Base-by-base conservation (phyloP, 2,888 invertebrate species). In the Drosophila suboccidentalis region DNA sequence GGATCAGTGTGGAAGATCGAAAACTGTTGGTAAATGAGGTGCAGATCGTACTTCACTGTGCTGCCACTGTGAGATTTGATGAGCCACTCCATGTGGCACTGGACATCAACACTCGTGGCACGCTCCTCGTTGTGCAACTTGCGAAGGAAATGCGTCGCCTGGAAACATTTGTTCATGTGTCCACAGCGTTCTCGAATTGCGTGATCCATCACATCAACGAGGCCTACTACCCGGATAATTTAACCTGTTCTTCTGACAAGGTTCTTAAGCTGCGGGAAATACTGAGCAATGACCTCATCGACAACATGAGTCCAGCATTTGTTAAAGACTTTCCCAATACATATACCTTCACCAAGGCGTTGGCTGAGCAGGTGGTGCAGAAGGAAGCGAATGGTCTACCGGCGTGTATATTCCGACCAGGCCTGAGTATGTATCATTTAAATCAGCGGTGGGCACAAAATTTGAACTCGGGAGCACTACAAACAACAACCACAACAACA, bases 51-150 rank as follows among this genome's bases (percentile, higher is more conserved):
- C 96, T 98, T 92, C 98, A 98, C 91, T 96, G 96, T 10, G 98
- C 98, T 0, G 98, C 98, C 0, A 98, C 98, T 0, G 97, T 98
- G 4, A 84, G 90, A 36, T 96, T 96, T 87, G 95, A 96, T 91
- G 96, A 96, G 89, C 94, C 94, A 41, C 92, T 96, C 5, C 94
- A 94, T 91, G 91, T 94, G 11, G 95, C 96, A 0, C 93, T 95
- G 51, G 94, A 94, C 76, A 95, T 96, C 92, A 96, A 96, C 92
- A 94, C 96, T 1, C 92, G 94, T 17, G 96, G 95, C 50, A 95
- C 95, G 0, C 93, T 94, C 69, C 94, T 95, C 74, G 93, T 96
- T 71, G 90, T 96, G 26, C 92, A 94, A 34, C 92, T 96, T 47
- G 95, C 95, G 87, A 94, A 93, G 57, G 93, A 95, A 51, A 29